Evolutionary conservation across 2,888 invertebrate genomes (phyloP).

Genomic region (Beris morrisii): DNA sequence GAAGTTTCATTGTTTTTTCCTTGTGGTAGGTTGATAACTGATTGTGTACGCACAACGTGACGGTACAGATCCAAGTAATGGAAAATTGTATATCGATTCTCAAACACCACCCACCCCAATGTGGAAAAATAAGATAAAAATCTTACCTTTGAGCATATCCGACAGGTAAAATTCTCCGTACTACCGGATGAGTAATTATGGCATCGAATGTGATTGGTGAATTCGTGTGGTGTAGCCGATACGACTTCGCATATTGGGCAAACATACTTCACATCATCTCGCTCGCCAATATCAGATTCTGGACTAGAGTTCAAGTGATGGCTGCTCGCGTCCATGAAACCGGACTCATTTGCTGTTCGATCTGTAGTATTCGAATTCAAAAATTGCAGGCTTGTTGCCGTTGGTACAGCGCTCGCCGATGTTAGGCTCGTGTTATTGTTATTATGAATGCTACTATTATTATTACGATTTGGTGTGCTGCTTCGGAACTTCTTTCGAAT

Average conservation of each 20-base stretch:
- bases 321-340: slow-evolving; percentile 52
- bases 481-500: slow-evolving; percentile 55
- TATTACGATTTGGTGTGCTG: slow-evolving; percentile 42
- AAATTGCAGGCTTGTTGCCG: background rate
- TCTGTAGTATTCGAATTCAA: background rate
- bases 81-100: no score
- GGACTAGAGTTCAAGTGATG: slow-evolving; percentile 47
- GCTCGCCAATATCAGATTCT: slow-evolving; percentile 50
- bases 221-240: slow-evolving; percentile 65
- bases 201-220: slow-evolving; percentile 69
- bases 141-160: slow-evolving; percentile 56
- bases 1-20: no score
- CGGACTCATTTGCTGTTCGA: slow-evolving; percentile 50
- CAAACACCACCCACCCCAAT: no score
- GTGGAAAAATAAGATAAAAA: no score
- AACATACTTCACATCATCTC: slow-evolving; percentile 56
- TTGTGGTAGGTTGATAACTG: no score
- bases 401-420: slow-evolving; percentile 12
- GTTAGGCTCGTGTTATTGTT: slow-evolving; percentile 32
- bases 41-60: no score
- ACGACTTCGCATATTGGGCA: slow-evolving; percentile 69
- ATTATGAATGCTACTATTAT: slow-evolving; percentile 29
- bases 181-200: slow-evolving; percentile 63
- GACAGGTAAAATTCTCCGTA: slow-evolving; percentile 56
- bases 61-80: no score